Evolutionary conservation across 92 coral and sea anemone genomes (phyloP), one percentile per base, ranked within the genome.

Genomic region (Porites evermanni): DNA sequence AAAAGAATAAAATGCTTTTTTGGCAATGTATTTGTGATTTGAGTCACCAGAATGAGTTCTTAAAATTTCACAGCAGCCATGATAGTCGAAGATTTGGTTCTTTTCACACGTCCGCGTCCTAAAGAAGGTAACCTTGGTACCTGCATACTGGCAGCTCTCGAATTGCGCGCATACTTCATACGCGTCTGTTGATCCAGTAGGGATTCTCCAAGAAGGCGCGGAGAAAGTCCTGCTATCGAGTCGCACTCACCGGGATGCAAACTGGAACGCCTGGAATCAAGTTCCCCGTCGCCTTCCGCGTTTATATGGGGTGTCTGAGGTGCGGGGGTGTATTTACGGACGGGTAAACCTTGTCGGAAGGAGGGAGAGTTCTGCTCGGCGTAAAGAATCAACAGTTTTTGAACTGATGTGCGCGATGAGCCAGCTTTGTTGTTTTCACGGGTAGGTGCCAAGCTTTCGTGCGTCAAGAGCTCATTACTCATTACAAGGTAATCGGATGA

Each of bases 111-210:
- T 21, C 89, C 88, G 6, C 82, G 77, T 24, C 83, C 82, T 68
- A 68, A 47, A 10, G 93, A 70, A 16, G 95, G 95, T 65, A 90
- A 23, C 80, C 53, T 81, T 44, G 91, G 91, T 12, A 86, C 94
- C 70, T 93, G 93, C 90, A 92, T 74, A 51, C 98, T 94, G 20
- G 98, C 74, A 53, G 98, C 93, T 54, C 98, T 82, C 8, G 76
- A 80, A 65, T 88, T 74, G 38, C 96, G 94, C 9, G 94, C 88
- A 61, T 88, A 67, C 85, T 88, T 93, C 53, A 70, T 7, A 44
- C 98, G 87, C 11, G 90, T 32, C 81, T 90, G 94, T 21, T 70
- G 91, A 64, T 94, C 98, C 75, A 86, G 66, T 19, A 86, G 75
- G 8, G 93, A 89, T 74, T 92, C 94, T 50, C 85, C 67, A 54